A percentile compares a stretch with the other conserved stretches of the same genome.
Evolutionary conservation across 1,140 invertebrate genomes (phyloP).

Genomic region (Procambarus clarkii): DNA sequence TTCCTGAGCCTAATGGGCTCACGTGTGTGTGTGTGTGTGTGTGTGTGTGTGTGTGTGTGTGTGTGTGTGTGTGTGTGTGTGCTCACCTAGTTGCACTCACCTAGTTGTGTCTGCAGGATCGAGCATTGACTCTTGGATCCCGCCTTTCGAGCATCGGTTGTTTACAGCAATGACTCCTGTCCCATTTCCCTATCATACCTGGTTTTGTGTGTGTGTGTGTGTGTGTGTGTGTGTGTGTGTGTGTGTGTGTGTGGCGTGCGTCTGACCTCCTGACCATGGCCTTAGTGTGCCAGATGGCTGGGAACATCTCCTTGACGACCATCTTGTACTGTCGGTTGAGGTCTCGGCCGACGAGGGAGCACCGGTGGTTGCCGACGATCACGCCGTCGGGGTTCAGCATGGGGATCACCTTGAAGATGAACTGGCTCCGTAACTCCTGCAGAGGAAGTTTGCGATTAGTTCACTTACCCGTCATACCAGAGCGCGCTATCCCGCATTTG

Average conservation of each 20-base stretch:
- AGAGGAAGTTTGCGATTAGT: too few relatives aligned
- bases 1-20: too few relatives aligned
- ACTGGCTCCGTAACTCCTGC: constrained; percentile 89
- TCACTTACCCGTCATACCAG: too few relatives aligned
- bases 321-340: constrained; percentile 92
- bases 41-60: too few relatives aligned
- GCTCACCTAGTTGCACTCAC: neutral
- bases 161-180: too few relatives aligned
- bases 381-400: constrained; percentile 98
- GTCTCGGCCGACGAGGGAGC: constrained; percentile 91
- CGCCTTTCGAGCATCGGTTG: too few relatives aligned
- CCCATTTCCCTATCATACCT: too few relatives aligned
- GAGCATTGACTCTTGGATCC: too few relatives aligned
- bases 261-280: constrained; percentile 83
- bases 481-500: too few relatives aligned
- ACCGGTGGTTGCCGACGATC: constrained; percentile 94
- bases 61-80: constrained; percentile 6
- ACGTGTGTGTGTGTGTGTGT: too few relatives aligned
- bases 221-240: constrained; percentile 20
- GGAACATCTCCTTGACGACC: constrained; percentile 88
- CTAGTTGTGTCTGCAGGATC: too few relatives aligned
- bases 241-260: neutral
- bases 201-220: constrained; percentile 21
- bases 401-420: constrained; percentile 96
- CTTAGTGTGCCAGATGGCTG: constrained; percentile 94